phyloP scores from a whole-genome alignment of 2,797 vertebrate species.

The Rhinatrema bivittatum region DNA sequence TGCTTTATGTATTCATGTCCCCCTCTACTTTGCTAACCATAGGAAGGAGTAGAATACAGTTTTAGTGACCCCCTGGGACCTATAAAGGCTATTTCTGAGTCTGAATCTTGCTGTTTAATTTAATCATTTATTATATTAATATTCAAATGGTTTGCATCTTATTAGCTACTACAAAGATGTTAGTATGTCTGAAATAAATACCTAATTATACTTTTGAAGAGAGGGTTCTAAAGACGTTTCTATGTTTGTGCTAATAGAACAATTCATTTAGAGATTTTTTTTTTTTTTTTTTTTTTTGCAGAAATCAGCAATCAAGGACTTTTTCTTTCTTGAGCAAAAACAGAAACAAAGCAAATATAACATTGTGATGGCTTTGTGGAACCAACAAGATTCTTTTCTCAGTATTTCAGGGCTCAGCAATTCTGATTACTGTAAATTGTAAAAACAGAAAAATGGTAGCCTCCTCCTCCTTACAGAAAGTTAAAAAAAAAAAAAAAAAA shows the following conservation, averaged over 20 bases:
- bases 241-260: constrained; percentile 63
- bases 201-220: constrained; percentile 72
- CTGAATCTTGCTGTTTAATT: constrained; percentile 79
- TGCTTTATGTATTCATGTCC: constrained; percentile 60
- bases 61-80: constrained; percentile 72
- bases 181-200: constrained; percentile 72
- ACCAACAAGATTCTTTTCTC: no score
- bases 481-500: no score
- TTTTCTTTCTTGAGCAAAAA: constrained; percentile 49
- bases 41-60: constrained; percentile 65
- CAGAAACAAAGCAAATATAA: constrained; percentile 42
- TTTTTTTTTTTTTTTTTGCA: constrained; percentile 52
- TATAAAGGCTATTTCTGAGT: constrained; percentile 77
- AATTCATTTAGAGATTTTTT: constrained; percentile 64
- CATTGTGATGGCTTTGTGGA: no score
- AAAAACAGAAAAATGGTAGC: no score
- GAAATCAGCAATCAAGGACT: constrained; percentile 55
- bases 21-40: constrained; percentile 64
- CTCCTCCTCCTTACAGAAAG: no score
- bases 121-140: constrained; percentile 83
- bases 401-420: no score
- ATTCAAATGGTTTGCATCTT: constrained; percentile 76
- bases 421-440: no score
- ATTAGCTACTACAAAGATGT: constrained; percentile 75
- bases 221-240: constrained; percentile 66